phyloP scores from a whole-genome alignment of 2,113 vertebrate species.

The Cygnus atratus region DNA sequence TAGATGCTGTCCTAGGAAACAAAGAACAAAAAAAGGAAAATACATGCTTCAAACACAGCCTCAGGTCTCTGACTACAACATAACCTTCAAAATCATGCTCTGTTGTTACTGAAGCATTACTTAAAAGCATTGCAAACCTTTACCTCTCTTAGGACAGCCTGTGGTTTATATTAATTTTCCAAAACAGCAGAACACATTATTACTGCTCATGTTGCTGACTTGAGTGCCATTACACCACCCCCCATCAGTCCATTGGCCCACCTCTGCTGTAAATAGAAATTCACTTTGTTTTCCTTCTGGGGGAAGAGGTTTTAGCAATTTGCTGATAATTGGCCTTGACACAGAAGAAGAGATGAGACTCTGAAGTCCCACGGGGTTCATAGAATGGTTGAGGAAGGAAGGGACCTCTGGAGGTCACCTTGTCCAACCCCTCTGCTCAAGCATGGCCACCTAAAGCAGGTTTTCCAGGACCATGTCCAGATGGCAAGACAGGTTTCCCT shows the following conservation, averaged over 20 bases:
- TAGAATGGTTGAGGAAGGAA: background rate
- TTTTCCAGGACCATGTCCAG: background rate
- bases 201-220: background rate
- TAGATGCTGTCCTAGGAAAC: background rate
- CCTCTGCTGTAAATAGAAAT: background rate
- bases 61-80: background rate
- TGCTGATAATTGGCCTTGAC: background rate
- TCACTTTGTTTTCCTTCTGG: background rate
- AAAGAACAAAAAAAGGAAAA: background rate
- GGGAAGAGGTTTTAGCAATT: background rate
- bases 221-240: background rate
- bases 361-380: fast-evolving
- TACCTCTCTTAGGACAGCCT: background rate
- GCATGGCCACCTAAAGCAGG: background rate
- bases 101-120: background rate
- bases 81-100: background rate
- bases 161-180: constrained; percentile 33
- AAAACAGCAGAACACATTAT: background rate
- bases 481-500: background rate
- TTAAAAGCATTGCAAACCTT: background rate
- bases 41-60: background rate
- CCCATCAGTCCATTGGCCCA: background rate
- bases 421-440: background rate
- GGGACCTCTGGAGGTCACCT: background rate
- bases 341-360: background rate